phyloP scores from a whole-genome alignment of 2,888 invertebrate genomes.

The Drosophila nigricruria region DNA sequence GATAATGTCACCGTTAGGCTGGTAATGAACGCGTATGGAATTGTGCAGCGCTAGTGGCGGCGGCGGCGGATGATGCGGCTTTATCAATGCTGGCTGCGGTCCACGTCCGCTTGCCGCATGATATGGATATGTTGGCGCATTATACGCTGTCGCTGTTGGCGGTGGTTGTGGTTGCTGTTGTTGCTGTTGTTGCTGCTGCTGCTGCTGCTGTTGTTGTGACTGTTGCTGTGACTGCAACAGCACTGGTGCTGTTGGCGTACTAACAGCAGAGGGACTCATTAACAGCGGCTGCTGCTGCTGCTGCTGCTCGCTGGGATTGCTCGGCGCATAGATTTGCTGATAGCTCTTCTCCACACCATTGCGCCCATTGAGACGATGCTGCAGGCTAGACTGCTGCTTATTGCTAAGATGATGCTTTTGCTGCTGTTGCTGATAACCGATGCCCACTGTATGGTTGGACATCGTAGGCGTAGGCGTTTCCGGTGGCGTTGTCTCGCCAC shows the following conservation, averaged over 20 bases:
- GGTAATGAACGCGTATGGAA: slow-evolving; percentile 84
- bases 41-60: slow-evolving; percentile 73
- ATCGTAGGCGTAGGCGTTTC: slow-evolving; percentile 83
- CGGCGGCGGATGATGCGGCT: slow-evolving; percentile 79
- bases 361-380: slow-evolving; percentile 83
- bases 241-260: slow-evolving; percentile 70
- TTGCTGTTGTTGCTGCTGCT: no score
- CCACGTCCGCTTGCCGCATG: slow-evolving; percentile 71
- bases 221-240: slow-evolving; percentile 77
- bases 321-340: slow-evolving; percentile 73
- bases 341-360: slow-evolving; percentile 74
- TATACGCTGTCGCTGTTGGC: slow-evolving; percentile 64
- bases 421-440: slow-evolving; percentile 50
- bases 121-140: slow-evolving; percentile 81
- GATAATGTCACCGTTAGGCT: slow-evolving; percentile 86
- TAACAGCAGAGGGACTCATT: slow-evolving; percentile 82
- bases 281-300: slow-evolving; percentile 74
- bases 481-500: slow-evolving; percentile 84
- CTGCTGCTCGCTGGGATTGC: slow-evolving; percentile 56
- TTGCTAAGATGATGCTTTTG: slow-evolving; percentile 80
- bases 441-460: slow-evolving; percentile 61
- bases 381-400: slow-evolving; percentile 82
- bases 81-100: slow-evolving; percentile 77
- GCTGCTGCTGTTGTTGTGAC: slow-evolving; percentile 59
- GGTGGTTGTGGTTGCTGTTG: slow-evolving; percentile 43